phyloP scores from a whole-genome alignment of 2,113 vertebrate genomes.

The Sylvia atricapilla region DNA sequence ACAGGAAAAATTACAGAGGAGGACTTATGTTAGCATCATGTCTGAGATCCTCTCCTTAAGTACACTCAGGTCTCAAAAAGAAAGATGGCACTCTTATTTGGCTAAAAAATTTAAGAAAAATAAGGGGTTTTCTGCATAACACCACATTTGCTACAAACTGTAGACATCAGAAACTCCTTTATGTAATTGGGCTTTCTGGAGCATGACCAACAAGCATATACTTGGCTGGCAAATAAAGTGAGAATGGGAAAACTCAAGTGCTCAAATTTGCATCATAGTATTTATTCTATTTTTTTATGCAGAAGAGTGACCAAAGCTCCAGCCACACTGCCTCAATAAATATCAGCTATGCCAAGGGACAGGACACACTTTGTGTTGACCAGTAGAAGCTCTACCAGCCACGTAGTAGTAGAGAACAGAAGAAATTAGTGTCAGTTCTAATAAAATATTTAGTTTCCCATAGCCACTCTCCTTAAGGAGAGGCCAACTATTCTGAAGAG shows the following conservation, averaged over 20 bases:
- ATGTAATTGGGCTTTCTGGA: background rate
- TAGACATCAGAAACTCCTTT: background rate
- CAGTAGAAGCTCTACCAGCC: background rate
- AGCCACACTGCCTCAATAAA: background rate
- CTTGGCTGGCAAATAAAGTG: background rate
- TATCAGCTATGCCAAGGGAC: background rate
- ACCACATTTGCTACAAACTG: background rate
- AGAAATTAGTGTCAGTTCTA: background rate
- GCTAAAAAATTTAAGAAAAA: background rate
- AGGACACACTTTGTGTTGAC: background rate
- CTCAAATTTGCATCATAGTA: background rate
- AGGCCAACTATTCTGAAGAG: background rate
- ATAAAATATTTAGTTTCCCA: background rate
- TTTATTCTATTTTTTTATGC: background rate
- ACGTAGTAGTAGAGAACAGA: background rate
- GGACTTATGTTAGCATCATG: background rate
- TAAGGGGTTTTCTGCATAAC: background rate
- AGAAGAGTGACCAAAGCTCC: background rate
- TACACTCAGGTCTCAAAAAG: background rate
- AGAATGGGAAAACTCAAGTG: background rate
- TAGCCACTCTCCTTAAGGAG: background rate
- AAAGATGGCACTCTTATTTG: background rate
- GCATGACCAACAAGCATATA: fast-evolving
- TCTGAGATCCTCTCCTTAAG: background rate
- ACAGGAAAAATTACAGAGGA: background rate